Evolutionary conservation across 2,888 invertebrate species (phyloP).

Genomic region (Opisthograptis luteolata): DNA sequence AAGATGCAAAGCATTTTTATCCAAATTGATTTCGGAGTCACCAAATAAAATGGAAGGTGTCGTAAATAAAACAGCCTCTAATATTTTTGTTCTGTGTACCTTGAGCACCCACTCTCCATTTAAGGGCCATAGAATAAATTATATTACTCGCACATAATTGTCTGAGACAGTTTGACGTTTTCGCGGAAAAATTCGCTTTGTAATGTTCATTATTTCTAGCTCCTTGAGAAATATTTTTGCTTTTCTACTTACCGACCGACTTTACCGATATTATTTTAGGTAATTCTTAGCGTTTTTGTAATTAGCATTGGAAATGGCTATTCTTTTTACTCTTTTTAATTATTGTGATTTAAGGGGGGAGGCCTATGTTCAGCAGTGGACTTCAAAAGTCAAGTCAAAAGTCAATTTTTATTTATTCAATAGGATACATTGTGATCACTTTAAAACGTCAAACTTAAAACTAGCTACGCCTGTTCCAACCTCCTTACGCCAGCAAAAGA

Average conservation of each 20-base stretch:
- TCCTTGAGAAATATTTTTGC: constrained; percentile 11
- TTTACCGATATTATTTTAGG: constrained; percentile 4
- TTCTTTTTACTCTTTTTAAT: too few relatives aligned
- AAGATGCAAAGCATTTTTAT: constrained; percentile 1
- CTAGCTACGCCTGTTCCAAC: too few relatives aligned
- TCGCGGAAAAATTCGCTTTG: constrained; percentile 11
- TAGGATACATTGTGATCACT: too few relatives aligned
- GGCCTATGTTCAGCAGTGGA: too few relatives aligned
- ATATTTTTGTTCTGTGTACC: constrained; percentile 1
- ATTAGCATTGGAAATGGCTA: too few relatives aligned
- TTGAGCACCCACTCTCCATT: neutral
- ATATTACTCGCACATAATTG: constrained; percentile 9
- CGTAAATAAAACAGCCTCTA: neutral
- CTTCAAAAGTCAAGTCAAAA: too few relatives aligned
- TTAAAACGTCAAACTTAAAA: too few relatives aligned
- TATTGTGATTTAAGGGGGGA: too few relatives aligned
- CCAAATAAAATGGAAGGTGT: constrained; percentile 6
- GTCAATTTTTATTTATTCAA: too few relatives aligned
- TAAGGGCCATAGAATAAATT: constrained; percentile 3
- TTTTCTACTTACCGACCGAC: too few relatives aligned
- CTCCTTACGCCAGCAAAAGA: too few relatives aligned
- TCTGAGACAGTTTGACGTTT: constrained; percentile 16
- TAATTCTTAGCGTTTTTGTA: too few relatives aligned
- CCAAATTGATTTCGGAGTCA: constrained; percentile 14
- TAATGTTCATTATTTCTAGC: constrained; percentile 16